Percentiles rank a stretch among this genome's conserved stretches.
phyloP scores from a whole-genome alignment of 1,140 invertebrate genomes.

The Melitaea cinxia region DNA sequence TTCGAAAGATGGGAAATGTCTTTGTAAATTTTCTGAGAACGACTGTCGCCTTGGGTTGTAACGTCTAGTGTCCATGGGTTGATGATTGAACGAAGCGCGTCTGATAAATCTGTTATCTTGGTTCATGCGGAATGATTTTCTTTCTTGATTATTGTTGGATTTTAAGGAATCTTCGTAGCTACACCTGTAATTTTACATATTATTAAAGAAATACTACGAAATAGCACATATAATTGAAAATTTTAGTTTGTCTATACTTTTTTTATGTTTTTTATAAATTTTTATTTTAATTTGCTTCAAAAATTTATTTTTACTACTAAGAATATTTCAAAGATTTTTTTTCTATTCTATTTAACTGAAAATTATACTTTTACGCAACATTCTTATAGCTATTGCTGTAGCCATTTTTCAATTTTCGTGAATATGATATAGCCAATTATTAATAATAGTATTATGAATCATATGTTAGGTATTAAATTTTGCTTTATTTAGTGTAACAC shows the following conservation, averaged over 20 bases:
- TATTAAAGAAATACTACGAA: neutral
- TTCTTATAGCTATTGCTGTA: too few relatives aligned
- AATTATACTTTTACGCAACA: too few relatives aligned
- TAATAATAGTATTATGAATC: too few relatives aligned
- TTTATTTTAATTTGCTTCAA: too few relatives aligned
- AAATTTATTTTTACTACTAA: too few relatives aligned
- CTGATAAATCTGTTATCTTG: slow-evolving; percentile 54
- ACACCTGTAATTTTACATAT: slow-evolving; percentile 63
- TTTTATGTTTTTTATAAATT: neutral
- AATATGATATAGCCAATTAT: too few relatives aligned
- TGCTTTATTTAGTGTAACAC: too few relatives aligned
- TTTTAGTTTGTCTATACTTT: neutral
- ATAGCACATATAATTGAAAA: neutral
- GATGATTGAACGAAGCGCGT: slow-evolving; percentile 66
- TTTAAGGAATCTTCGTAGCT: slow-evolving; percentile 86
- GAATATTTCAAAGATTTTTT: too few relatives aligned
- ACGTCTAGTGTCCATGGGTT: slow-evolving; percentile 51
- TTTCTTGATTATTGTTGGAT: slow-evolving; percentile 69
- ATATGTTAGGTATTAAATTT: too few relatives aligned
- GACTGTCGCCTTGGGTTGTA: slow-evolving; percentile 63
- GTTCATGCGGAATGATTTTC: slow-evolving; percentile 47
- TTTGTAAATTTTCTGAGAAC: slow-evolving; percentile 72
- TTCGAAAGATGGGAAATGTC: slow-evolving; percentile 67
- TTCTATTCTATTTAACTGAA: too few relatives aligned
- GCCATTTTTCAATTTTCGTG: too few relatives aligned